These are phyloP conservation scores for Sebastes iracundus DNA, from an alignment of 2,797 vertebrate genomes.

Conservation along the genomic window DNA sequence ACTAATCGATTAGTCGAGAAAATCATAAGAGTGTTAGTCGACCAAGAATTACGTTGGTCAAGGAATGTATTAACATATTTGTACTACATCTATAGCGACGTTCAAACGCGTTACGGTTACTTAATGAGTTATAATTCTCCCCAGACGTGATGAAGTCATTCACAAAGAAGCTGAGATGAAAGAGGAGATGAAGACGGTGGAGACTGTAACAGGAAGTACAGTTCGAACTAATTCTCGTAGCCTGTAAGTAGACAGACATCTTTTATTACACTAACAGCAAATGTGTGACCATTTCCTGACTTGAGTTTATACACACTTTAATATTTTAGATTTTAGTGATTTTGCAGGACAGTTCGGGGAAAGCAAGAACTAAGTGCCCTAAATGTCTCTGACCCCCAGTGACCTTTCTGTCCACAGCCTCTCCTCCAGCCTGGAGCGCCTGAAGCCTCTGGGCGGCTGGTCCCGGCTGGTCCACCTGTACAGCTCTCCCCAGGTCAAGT, in stretches of 20 bases:
- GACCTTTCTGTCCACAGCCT: constrained; percentile 31
- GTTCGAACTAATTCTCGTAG: neutral
- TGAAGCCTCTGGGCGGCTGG: constrained; percentile 66
- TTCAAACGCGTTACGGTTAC: neutral
- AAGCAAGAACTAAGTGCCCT: neutral
- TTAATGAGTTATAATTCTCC: neutral
- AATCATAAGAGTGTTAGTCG: too few relatives aligned
- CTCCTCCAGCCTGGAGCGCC: constrained; percentile 9
- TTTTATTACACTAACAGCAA: neutral
- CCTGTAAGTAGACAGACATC: constrained; percentile 57
- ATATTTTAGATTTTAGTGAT: neutral
- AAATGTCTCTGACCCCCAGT: neutral
- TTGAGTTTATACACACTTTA: neutral
- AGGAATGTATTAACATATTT: neutral
- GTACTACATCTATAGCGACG: neutral
- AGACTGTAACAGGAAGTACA: constrained; percentile 59
- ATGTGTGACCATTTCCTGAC: neutral
- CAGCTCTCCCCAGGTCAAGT: constrained; percentile 84
- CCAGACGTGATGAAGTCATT: constrained; percentile 77
- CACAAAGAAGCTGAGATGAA: constrained; percentile 69
- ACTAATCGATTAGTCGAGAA: too few relatives aligned
- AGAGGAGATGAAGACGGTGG: constrained; percentile 65
- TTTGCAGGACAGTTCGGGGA: neutral
- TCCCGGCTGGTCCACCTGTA: constrained; percentile 68
- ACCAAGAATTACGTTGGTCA: too few relatives aligned